A percentile compares a stretch with the other conserved stretches of the same genome.
Conservation (phyloP, 2,113 vertebrate genomes). For the Muntiacus muntjak region DNA sequence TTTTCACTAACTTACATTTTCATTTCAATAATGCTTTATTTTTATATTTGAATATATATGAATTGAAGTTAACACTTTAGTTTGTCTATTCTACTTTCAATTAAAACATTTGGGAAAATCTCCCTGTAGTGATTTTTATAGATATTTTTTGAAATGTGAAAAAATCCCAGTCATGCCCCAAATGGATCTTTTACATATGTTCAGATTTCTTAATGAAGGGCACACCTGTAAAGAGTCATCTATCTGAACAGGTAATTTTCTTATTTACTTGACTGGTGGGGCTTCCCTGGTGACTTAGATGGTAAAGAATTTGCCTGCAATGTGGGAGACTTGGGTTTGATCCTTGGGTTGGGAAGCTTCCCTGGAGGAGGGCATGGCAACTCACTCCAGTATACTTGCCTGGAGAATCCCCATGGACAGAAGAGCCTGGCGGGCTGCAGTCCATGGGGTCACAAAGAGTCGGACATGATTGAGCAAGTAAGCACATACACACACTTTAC, state of each 20-base stretch:
- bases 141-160: neutral
- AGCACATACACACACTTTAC: neutral
- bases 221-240: neutral
- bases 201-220: neutral
- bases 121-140: neutral
- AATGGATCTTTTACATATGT: neutral
- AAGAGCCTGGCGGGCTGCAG: neutral
- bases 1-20: neutral
- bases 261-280: neutral
- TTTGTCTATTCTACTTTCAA: neutral
- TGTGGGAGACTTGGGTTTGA: neutral
- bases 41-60: neutral
- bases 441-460: neutral
- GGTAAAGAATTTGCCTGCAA: neutral
- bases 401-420: neutral
- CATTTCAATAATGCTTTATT: neutral
- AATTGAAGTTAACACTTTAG: neutral
- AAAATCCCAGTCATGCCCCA: neutral
- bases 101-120: conserved; percentile 9
- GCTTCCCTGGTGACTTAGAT: neutral
- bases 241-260: neutral
- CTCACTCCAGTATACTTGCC: neutral
- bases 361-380: neutral
- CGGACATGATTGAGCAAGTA: neutral
- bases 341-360: neutral